Conservation (phyloP, 1,140 invertebrate species). For the Coelopa frigida region DNA sequence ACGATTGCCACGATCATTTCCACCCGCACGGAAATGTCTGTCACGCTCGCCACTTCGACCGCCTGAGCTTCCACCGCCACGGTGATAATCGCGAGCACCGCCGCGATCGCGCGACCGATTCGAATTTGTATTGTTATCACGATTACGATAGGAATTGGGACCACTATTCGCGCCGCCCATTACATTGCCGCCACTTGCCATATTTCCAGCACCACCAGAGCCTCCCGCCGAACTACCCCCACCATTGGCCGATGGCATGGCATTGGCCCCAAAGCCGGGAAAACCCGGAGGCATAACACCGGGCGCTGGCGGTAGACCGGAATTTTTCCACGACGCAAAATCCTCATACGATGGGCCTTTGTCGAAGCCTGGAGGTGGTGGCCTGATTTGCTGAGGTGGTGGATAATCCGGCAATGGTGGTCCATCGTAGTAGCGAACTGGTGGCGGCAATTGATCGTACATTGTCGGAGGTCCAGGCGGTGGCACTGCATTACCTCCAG, state of each 20-base stretch:
- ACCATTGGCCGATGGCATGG: background rate
- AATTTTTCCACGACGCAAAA: conserved; percentile 79
- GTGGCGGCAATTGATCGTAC: conserved; percentile 50
- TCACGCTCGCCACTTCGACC: conserved; percentile 15
- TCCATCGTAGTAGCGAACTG: conserved; percentile 67
- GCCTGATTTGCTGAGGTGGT: conserved; percentile 43
- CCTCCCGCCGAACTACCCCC: conserved; percentile 1
- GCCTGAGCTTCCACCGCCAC: conserved; percentile 14
- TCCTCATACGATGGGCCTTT: conserved; percentile 74
- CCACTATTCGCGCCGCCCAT: conserved; percentile 8
- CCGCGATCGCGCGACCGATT: conserved; percentile 26
- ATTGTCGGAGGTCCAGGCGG: conserved; percentile 54
- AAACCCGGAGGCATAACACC: conserved; percentile 27
- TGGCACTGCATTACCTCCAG: conserved; percentile 61
- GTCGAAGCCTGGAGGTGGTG: conserved; percentile 49
- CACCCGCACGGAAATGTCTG: conserved; percentile 19
- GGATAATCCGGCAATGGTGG: conserved; percentile 57
- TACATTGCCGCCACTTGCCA: background rate
- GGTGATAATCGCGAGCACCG: conserved; percentile 25
- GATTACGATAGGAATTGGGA: conserved; percentile 24
- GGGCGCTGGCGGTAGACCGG: conserved; percentile 30
- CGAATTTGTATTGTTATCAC: conserved; percentile 26
- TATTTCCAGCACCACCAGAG: background rate
- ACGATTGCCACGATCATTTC: conserved; percentile 30
- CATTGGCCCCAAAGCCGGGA: no score